Conservation (phyloP, 2,797 vertebrate species). For the Bryconaethiops microstoma region DNA sequence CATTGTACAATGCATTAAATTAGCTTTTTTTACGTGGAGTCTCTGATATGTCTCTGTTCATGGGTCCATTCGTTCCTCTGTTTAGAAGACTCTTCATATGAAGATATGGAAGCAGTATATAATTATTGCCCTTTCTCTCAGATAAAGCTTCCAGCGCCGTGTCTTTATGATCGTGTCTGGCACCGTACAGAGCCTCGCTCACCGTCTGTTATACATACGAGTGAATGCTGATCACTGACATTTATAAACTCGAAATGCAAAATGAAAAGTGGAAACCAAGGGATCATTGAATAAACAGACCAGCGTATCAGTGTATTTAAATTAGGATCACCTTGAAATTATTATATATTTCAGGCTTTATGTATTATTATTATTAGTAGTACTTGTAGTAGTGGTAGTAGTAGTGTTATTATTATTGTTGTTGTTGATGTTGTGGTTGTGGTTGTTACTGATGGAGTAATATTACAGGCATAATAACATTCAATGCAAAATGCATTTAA, state of each 20-base stretch:
- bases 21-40: not conserved
- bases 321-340: too few relatives aligned
- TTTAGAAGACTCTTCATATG: not conserved
- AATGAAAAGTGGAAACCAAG: constrained; percentile 21
- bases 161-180: constrained; percentile 50
- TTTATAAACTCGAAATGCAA: constrained; percentile 27
- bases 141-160: constrained; percentile 20
- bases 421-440: not conserved
- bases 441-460: too few relatives aligned
- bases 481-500: not conserved
- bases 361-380: not conserved
- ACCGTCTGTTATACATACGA: constrained; percentile 54
- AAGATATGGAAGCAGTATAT: not conserved
- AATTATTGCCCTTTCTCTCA: constrained; percentile 27
- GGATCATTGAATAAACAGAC: constrained; percentile 1
- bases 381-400: not conserved
- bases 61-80: not conserved
- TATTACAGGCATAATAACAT: too few relatives aligned
- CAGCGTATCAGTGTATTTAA: not conserved
- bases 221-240: constrained; percentile 33
- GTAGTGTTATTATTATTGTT: not conserved
- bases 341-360: too few relatives aligned
- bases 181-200: constrained; percentile 47
- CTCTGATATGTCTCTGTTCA: not conserved
- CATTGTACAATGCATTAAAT: too few relatives aligned